Evolutionary conservation across 2,797 vertebrate genomes (phyloP).

Genomic region (Dendrocincla fuliginosa): DNA sequence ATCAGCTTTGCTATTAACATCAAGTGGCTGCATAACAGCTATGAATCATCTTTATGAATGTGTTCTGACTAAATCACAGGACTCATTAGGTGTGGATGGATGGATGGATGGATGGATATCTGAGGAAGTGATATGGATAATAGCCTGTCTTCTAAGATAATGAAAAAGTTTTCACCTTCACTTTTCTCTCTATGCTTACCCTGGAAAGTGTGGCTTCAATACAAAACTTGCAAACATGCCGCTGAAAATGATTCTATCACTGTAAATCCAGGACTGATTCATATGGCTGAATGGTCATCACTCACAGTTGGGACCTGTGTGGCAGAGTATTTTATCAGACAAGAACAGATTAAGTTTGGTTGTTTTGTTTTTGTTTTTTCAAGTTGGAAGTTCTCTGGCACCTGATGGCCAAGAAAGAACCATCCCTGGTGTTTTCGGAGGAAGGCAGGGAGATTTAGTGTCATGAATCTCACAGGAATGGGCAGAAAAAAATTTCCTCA

Average conservation of each 20-base stretch:
- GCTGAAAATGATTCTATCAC: neutral
- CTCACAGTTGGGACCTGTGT: neutral
- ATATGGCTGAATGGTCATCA: neutral
- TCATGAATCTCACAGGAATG: neutral
- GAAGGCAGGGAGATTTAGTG: neutral
- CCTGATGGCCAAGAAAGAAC: neutral
- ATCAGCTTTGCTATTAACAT: constrained; percentile 64
- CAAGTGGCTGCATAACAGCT: constrained; percentile 60
- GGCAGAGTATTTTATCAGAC: neutral
- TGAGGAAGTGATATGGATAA: constrained; percentile 30
- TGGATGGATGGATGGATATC: constrained; percentile 24
- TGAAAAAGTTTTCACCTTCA: constrained; percentile 35
- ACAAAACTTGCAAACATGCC: neutral
- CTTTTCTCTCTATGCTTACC: neutral
- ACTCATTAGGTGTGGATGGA: constrained; percentile 65
- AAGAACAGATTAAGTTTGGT: neutral
- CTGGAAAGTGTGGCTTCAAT: neutral
- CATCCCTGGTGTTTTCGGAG: neutral
- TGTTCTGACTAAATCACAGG: constrained; percentile 52
- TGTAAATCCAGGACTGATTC: neutral
- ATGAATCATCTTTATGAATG: constrained; percentile 70
- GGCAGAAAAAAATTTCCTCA: neutral
- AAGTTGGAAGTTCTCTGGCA: neutral
- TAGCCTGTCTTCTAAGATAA: constrained; percentile 31
- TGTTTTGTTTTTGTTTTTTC: no score